These are phyloP conservation scores for Etheostoma nigrum DNA, from an alignment of 2,797 vertebrate species.

Conservation along the genomic window DNA sequence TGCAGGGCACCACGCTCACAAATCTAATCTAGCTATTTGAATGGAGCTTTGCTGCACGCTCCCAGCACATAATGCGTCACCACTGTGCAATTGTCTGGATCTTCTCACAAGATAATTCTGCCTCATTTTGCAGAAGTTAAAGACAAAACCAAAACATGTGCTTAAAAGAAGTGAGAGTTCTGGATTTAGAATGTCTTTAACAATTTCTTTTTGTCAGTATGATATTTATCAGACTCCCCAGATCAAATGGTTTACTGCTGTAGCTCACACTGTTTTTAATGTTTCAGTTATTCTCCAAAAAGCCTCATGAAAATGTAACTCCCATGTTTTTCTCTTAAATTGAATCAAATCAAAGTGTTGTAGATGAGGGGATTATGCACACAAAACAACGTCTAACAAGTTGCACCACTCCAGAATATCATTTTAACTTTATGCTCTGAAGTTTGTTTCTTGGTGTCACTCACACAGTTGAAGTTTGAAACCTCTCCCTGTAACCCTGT, in stretches of 20 bases:
- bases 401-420: background rate
- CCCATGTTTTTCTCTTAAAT: constrained; percentile 9
- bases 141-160: constrained; percentile 25
- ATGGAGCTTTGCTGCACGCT: constrained; percentile 67
- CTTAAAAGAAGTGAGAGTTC: constrained; percentile 6
- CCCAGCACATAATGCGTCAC: constrained; percentile 66
- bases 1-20: constrained; percentile 64
- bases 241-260: constrained; percentile 31
- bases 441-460: background rate
- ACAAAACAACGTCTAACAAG: constrained; percentile 12
- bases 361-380: background rate
- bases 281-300: constrained; percentile 29
- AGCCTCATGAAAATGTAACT: constrained; percentile 1
- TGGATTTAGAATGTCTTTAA: constrained; percentile 1
- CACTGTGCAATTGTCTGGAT: constrained; percentile 77
- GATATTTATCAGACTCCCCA: constrained; percentile 30
- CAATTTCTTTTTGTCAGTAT: background rate
- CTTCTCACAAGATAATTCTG: constrained; percentile 74
- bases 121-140: constrained; percentile 59
- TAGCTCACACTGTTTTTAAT: constrained; percentile 21
- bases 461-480: background rate
- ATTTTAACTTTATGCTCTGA: background rate
- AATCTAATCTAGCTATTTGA: constrained; percentile 82
- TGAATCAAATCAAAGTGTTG: constrained; percentile 6
- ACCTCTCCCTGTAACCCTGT: background rate